These are phyloP conservation scores for Microplitis manilae DNA, from an alignment of 2,888 invertebrate genomes.

Conservation along the genomic window DNA sequence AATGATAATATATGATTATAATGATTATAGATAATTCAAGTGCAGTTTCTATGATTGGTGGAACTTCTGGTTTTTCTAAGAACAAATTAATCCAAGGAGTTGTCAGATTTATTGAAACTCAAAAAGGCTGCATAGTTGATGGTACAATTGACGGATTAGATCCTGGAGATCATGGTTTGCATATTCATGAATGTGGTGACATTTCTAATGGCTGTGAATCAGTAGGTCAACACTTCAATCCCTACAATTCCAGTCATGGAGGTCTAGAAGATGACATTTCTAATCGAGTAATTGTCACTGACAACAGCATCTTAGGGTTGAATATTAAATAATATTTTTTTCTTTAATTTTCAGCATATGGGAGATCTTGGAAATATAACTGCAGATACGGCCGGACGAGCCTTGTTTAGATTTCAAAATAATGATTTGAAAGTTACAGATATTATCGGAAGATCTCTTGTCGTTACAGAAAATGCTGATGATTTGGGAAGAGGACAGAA, in stretches of 20 bases:
- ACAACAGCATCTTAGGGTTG: not conserved
- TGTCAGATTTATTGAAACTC: slow-evolving; percentile 81
- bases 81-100: slow-evolving; percentile 78
- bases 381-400: slow-evolving; percentile 77
- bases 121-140: slow-evolving; percentile 80
- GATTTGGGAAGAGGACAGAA: slow-evolving; percentile 76
- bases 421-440: slow-evolving; percentile 78
- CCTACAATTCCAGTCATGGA: slow-evolving; percentile 73
- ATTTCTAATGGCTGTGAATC: slow-evolving; percentile 78
- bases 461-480: slow-evolving; percentile 78
- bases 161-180: slow-evolving; percentile 76
- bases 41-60: slow-evolving; percentile 82
- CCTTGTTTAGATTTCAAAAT: slow-evolving; percentile 78
- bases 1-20: too few relatives aligned
- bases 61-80: slow-evolving; percentile 71
- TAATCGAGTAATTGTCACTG: slow-evolving; percentile 65
- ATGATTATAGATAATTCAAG: slow-evolving; percentile 70
- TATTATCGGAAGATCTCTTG: slow-evolving; percentile 85
- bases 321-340: not conserved
- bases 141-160: slow-evolving; percentile 87
- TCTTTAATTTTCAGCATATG: slow-evolving; percentile 69
- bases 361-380: slow-evolving; percentile 80
- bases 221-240: slow-evolving; percentile 78
- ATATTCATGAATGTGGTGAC: slow-evolving; percentile 83
- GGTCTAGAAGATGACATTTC: slow-evolving; percentile 70